Conservation (phyloP, 2,113 vertebrate genomes). For the Ovibos moschatus region DNA sequence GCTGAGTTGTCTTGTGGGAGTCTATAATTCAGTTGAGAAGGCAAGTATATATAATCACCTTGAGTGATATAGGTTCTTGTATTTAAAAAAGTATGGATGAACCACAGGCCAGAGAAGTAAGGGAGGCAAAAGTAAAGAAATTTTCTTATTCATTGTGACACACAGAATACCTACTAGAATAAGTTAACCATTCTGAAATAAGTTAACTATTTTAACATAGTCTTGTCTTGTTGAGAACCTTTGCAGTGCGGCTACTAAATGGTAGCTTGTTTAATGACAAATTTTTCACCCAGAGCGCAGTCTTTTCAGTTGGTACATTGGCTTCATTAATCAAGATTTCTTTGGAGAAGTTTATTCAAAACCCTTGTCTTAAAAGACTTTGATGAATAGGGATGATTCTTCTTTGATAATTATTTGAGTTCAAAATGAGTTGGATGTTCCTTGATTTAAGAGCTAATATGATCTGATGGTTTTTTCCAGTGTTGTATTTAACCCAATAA, state of each 20-base stretch:
- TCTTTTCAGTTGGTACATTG: not conserved
- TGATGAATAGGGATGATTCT: not conserved
- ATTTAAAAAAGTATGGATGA: not conserved
- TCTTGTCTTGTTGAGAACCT: not conserved
- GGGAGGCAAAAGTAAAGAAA: not conserved
- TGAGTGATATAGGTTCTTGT: not conserved
- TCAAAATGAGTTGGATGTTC: not conserved
- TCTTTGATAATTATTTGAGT: conserved; percentile 12
- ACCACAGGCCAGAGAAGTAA: not conserved
- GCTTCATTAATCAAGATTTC: conserved; percentile 7
- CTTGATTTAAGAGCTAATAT: not conserved
- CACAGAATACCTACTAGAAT: not conserved
- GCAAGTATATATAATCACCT: not conserved
- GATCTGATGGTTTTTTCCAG: not conserved
- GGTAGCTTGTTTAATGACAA: not conserved
- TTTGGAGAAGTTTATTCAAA: not conserved
- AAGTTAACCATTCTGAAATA: not conserved
- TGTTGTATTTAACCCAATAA: not conserved
- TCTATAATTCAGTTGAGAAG: not conserved
- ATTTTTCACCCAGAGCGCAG: not conserved
- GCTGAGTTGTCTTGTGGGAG: not conserved
- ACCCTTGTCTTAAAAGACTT: not conserved
- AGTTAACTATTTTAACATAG: not conserved
- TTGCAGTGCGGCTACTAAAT: not conserved
- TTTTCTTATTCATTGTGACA: not conserved